Conservation (phyloP, 53 echinoderm and acorn worm genomes). For the Astropecten irregularis region DNA sequence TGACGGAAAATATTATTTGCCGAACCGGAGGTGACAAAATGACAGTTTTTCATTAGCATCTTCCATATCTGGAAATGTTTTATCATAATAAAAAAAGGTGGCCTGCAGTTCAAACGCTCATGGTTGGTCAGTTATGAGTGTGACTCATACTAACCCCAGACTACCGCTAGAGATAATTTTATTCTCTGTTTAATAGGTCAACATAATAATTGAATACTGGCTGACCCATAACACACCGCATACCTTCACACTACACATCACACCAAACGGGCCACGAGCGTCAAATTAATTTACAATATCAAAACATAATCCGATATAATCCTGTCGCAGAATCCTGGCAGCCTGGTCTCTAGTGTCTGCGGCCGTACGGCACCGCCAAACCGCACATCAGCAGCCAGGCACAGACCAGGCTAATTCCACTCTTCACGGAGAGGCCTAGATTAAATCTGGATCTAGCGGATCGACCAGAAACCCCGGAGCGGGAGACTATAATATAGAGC, state of each 20-base stretch:
- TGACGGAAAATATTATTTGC: no score
- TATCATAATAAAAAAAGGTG: no score
- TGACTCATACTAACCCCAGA: no score
- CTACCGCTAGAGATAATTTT: no score
- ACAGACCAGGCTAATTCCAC: constrained; percentile 31
- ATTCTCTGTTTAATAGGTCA: constrained; percentile 6
- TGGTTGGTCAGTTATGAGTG: no score
- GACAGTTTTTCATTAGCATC: no score
- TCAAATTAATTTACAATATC: constrained; percentile 56
- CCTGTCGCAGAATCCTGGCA: constrained; percentile 19
- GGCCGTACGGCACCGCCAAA: background rate
- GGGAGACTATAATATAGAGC: background rate
- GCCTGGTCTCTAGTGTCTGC: background rate
- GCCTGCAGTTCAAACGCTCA: no score
- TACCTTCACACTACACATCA: constrained; percentile 25
- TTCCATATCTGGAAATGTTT: no score
- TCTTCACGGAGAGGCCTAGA: no score
- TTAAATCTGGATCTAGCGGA: background rate
- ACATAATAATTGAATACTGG: background rate
- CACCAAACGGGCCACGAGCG: constrained; percentile 7
- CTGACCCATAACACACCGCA: background rate
- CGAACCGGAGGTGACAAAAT: no score
- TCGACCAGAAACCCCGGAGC: background rate
- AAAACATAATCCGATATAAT: constrained; percentile 38
- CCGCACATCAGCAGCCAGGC: background rate